Evolutionary conservation across 2,888 invertebrate species (phyloP).

Genomic region (Conus canariensis): DNA sequence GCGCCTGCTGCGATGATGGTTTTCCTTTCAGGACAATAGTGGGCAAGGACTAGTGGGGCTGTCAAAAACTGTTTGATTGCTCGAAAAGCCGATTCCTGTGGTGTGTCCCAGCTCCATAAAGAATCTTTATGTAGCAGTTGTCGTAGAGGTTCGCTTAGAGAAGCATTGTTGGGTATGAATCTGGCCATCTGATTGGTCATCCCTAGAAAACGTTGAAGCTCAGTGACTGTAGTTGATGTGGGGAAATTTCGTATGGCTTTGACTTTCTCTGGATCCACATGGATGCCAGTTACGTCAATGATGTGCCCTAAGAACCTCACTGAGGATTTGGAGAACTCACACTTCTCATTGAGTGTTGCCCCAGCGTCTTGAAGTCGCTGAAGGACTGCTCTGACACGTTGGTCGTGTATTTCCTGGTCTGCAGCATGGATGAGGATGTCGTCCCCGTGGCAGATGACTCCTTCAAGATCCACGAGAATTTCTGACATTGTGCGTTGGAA

Average conservation of each 20-base stretch:
- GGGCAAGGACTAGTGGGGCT: neutral
- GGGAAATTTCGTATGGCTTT: constrained; percentile 52
- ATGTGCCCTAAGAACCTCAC: constrained; percentile 61
- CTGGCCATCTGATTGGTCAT: constrained; percentile 23
- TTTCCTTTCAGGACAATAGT: neutral
- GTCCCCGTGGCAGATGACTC: constrained; percentile 42
- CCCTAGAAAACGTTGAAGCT: constrained; percentile 6
- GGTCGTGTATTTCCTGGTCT: constrained; percentile 3
- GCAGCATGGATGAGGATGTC: constrained; percentile 47
- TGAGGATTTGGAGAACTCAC: neutral
- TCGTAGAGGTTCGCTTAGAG: neutral
- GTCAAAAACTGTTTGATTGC: neutral
- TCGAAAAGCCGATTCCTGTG: neutral
- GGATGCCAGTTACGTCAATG: constrained; percentile 82
- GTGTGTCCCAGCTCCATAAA: neutral
- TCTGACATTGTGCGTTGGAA: constrained; percentile 49
- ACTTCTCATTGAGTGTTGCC: neutral
- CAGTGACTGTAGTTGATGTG: neutral
- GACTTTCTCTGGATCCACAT: constrained; percentile 79
- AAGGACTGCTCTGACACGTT: neutral
- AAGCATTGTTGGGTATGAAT: neutral
- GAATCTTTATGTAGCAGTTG: neutral
- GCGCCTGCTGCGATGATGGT: constrained; percentile 8
- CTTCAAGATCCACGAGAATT: constrained; percentile 44
- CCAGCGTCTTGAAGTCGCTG: neutral